phyloP scores from a whole-genome alignment of 2,113 vertebrate species.

The Tragelaphus imberbis region DNA sequence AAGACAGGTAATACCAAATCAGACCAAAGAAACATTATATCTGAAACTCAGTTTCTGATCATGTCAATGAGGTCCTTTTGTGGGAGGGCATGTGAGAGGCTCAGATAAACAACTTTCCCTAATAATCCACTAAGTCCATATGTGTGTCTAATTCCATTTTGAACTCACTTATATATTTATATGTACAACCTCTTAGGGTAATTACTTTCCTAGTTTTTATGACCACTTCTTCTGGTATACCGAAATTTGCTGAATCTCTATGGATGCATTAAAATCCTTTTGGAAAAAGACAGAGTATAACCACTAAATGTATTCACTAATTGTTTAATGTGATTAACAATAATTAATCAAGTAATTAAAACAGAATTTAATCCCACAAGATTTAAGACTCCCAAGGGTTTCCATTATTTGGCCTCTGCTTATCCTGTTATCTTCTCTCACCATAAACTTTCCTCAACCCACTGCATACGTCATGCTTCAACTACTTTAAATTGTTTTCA shows the following conservation, averaged over 20 bases:
- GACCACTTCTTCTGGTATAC: neutral
- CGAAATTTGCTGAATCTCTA: neutral
- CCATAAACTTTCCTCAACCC: neutral
- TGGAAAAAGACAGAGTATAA: neutral
- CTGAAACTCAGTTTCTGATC: constrained; percentile 20
- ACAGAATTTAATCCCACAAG: neutral
- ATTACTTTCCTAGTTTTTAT: neutral
- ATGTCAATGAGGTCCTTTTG: neutral
- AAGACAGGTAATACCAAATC: neutral
- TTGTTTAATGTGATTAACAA: neutral
- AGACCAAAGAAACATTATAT: neutral
- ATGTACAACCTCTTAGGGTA: neutral
- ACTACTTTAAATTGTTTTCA: neutral
- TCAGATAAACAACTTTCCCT: neutral
- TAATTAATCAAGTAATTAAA: neutral
- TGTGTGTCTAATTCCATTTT: neutral
- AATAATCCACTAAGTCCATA: neutral
- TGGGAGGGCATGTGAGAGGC: neutral
- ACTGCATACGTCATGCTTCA: neutral
- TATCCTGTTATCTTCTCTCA: neutral
- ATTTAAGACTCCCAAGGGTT: neutral
- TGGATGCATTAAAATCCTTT: neutral
- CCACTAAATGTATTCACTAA: neutral
- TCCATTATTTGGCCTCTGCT: neutral
- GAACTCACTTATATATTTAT: constrained; percentile 16